Evolutionary conservation across 2,797 vertebrate genomes (phyloP).

Genomic region (Brachyalestes nurse): DNA sequence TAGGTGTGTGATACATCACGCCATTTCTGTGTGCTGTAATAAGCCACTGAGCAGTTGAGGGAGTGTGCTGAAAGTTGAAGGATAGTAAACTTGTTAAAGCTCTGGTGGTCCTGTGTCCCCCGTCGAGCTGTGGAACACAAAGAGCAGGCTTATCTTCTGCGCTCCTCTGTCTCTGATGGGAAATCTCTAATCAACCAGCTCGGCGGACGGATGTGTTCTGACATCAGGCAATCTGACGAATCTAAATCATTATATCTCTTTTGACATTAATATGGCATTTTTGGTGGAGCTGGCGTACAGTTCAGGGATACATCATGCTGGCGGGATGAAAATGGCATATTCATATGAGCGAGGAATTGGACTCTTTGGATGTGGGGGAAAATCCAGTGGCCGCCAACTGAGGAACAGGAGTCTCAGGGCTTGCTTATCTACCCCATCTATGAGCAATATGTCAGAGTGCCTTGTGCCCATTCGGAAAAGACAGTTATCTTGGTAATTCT

Average conservation of each 20-base stretch:
- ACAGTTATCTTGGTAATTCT: constrained; percentile 79
- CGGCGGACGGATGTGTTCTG: constrained; percentile 67
- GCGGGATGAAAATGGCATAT: constrained; percentile 73
- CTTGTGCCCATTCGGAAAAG: constrained; percentile 70
- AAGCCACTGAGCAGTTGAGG: neutral
- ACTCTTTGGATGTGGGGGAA: constrained; percentile 61
- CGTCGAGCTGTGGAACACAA: constrained; percentile 38
- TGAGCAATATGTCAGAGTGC: constrained; percentile 60
- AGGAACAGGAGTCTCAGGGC: constrained; percentile 58
- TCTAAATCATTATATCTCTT: constrained; percentile 83
- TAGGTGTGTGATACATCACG: neutral
- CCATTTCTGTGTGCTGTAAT: neutral
- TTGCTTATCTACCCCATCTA: constrained; percentile 72
- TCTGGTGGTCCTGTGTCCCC: constrained; percentile 35
- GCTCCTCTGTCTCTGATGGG: constrained; percentile 74
- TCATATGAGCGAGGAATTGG: constrained; percentile 82
- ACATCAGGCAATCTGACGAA: constrained; percentile 75
- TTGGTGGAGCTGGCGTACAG: constrained; percentile 74
- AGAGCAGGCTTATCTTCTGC: constrained; percentile 68
- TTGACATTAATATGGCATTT: constrained; percentile 88
- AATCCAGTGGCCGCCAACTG: constrained; percentile 56
- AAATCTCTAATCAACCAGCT: constrained; percentile 77
- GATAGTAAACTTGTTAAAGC: constrained; percentile 63
- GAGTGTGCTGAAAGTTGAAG: neutral
- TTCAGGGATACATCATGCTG: constrained; percentile 73